Evolutionary conservation across 2,797 vertebrate species (phyloP).

Genomic region (Thaleichthys pacificus): DNA sequence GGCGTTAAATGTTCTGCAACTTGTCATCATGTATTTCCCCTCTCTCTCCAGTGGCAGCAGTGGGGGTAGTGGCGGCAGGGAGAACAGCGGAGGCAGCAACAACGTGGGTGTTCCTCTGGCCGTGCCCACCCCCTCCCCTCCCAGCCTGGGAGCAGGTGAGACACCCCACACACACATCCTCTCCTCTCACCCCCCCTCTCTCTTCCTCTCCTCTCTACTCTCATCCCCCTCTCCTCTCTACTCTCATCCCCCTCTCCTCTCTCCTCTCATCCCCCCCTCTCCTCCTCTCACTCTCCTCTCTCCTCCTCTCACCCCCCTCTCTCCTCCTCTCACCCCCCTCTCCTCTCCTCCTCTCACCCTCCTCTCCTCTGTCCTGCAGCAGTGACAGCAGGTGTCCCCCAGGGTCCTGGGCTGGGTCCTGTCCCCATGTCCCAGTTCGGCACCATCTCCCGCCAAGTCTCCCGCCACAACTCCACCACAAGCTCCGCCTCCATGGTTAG

Average conservation of each 20-base stretch:
- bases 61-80: constrained; percentile 93
- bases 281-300: no score
- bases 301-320: no score
- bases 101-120: constrained; percentile 92
- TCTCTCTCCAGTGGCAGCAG: constrained; percentile 85
- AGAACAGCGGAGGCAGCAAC: constrained; percentile 88
- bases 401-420: constrained; percentile 85
- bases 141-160: constrained; percentile 90
- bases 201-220: no score
- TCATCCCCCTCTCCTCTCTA: no score
- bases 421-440: constrained; percentile 98
- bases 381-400: constrained; percentile 71
- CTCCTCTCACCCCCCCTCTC: background rate
- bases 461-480: no score
- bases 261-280: no score
- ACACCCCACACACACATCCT: background rate
- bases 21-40: background rate
- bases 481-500: constrained; percentile 96
- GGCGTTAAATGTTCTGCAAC: background rate
- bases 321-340: no score
- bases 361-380: constrained; percentile 43
- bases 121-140: constrained; percentile 97
- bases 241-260: no score
- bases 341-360: no score
- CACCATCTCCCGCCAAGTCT: constrained; percentile 98